Evolutionary conservation across 2,797 vertebrate genomes (phyloP).

Genomic region (Okamejei kenojei): DNA sequence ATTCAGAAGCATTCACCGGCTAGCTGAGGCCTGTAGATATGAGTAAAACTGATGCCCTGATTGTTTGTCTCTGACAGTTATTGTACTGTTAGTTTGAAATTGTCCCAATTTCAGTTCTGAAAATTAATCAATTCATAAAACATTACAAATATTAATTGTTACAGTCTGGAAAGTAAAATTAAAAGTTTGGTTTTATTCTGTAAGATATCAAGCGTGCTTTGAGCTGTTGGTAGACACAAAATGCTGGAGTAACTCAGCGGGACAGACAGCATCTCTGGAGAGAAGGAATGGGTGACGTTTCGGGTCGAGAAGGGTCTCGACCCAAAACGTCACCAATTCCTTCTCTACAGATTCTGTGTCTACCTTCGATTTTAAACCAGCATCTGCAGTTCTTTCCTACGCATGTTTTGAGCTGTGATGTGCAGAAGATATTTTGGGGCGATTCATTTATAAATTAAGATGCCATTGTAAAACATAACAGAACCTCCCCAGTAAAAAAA

Average conservation of each 20-base stretch:
- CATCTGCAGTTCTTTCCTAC: too few species aligned
- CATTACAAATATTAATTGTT: neutral
- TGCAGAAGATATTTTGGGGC: neutral
- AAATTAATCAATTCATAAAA: neutral
- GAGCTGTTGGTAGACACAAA: neutral
- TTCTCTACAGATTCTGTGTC: too few species aligned
- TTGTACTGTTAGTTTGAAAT: neutral
- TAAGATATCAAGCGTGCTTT: neutral
- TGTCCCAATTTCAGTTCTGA: too few species aligned
- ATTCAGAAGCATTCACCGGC: neutral
- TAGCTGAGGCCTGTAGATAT: neutral
- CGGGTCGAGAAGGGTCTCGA: too few species aligned
- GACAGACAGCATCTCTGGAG: too few species aligned
- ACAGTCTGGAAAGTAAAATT: neutral
- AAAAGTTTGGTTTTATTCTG: neutral
- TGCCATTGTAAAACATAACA: neutral
- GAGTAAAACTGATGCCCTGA: neutral
- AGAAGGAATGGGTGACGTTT: too few species aligned
- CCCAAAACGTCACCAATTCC: too few species aligned
- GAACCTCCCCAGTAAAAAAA: neutral
- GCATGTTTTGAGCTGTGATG: neutral
- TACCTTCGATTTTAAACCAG: too few species aligned
- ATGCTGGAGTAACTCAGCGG: too few species aligned
- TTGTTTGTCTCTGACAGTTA: neutral
- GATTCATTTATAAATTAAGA: neutral